phyloP scores from a whole-genome alignment of 92 coral and sea anemone genomes.

The Parazoanthus atlanticus region DNA sequence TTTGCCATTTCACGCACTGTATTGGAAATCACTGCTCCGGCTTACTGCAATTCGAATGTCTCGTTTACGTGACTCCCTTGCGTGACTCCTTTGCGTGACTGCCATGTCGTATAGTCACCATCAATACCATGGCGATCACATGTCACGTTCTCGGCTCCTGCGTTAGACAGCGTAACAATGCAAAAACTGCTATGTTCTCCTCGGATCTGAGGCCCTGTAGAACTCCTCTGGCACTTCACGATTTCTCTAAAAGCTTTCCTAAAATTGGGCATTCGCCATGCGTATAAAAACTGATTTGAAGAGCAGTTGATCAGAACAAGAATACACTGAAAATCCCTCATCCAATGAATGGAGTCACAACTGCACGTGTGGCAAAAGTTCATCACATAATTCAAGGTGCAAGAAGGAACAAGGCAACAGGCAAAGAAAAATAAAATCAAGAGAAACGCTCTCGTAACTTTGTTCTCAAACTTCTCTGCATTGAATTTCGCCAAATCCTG shows the following conservation, averaged over 20 bases:
- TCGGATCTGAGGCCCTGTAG: neutral
- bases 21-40: no score
- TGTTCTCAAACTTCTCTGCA: conserved; percentile 51
- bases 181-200: neutral
- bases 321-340: conserved; percentile 86
- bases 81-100: no score
- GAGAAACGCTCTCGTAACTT: conserved; percentile 72
- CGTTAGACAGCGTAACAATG: neutral
- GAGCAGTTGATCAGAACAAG: conserved; percentile 73
- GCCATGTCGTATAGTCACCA: no score
- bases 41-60: no score
- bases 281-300: conserved; percentile 86
- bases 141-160: neutral
- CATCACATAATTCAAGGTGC: conserved; percentile 80
- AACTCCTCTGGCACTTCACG: neutral
- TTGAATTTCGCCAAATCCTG: conserved; percentile 4
- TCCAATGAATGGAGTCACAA: conserved; percentile 82
- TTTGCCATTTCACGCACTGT: no score
- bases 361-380: conserved; percentile 81
- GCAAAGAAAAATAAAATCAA: conserved; percentile 69
- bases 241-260: conserved; percentile 66
- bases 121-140: neutral
- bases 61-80: no score
- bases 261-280: conserved; percentile 83
- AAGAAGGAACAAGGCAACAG: conserved; percentile 77